Conservation (phyloP, 92 coral and sea anemone genomes). For the Porites divaricata region DNA sequence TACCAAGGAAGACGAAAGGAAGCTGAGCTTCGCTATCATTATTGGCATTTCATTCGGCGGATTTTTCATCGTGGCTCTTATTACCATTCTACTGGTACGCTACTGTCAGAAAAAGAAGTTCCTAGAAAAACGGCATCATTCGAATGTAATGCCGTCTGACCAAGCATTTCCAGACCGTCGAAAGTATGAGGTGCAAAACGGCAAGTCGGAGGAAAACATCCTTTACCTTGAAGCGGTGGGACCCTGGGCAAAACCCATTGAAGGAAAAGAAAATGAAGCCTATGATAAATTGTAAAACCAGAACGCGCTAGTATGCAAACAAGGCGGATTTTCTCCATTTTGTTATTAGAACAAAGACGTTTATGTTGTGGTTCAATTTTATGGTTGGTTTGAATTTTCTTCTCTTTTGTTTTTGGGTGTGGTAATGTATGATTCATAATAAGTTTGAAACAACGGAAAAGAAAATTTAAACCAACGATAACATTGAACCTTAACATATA, state of each 20-base stretch:
- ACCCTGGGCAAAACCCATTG: not conserved
- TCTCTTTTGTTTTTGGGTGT: too few relatives aligned
- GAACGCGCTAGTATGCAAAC: not conserved
- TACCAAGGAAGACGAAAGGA: not conserved
- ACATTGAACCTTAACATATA: too few relatives aligned
- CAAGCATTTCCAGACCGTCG: not conserved
- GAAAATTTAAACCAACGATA: too few relatives aligned
- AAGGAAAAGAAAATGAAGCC: not conserved
- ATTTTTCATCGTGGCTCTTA: not conserved
- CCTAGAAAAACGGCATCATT: not conserved
- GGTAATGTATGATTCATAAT: too few relatives aligned
- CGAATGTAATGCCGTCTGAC: not conserved
- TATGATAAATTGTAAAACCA: not conserved
- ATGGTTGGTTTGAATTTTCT: too few relatives aligned
- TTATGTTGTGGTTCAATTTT: too few relatives aligned
- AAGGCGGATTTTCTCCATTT: not conserved
- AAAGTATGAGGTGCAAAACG: not conserved
- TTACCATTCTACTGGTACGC: not conserved
- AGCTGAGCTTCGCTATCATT: not conserved
- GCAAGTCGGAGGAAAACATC: conserved; percentile 10
- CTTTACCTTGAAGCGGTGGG: not conserved
- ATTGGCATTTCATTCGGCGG: conserved; percentile 21
- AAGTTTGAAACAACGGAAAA: too few relatives aligned
- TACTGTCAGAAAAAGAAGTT: not conserved
- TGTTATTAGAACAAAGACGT: too few relatives aligned